Base-by-base conservation (phyloP, 2,888 invertebrate genomes). In the Thyatira batis region DNA sequence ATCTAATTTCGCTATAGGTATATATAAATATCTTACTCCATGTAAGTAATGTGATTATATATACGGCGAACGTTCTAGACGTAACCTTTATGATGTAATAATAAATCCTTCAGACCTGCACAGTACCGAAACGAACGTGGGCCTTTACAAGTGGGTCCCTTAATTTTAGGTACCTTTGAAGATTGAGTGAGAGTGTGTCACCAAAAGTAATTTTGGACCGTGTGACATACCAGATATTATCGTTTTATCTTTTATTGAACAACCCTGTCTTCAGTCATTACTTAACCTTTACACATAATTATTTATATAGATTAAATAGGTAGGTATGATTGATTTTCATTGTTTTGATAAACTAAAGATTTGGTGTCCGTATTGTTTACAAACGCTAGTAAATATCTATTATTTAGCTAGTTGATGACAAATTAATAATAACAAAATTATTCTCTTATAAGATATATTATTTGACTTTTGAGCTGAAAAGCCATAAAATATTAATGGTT, bases 81-180 rank as follows among this genome's bases (percentile, higher is more conserved):
- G 33, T 5, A 13, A 13, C 33, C 13, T 13, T 30, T 30, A 33
- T 33, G 33, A 13, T 33, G 33, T 39, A 17, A 39, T 39, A 39
- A 17, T 39, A 39, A 39, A 39, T 17, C 39, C 39, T 6, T 39
- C 17, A 39, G 39, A 8, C 39, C 17, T 39, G 58, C 62, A 69
- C 63, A 71, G 68, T 71, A 67, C 49, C 53, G 57, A 56, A 67
- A 48, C 53, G 57, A 56, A 55, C 49, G 53, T 13, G 13, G 55
- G 53, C 63, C 65, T 60, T 64, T 67, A 59, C 54, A 56, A 62
- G 55, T 49, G 51, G 53, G 55, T 53, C 60, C 58, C 61, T 61
- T 69, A 68, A 77, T 70, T 73, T 73, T 55, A 33, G 58, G 48
- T 55, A 62, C 58, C 64, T 63, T 68, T 67, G 62, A 63, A 66